phyloP scores from a whole-genome alignment of 2,888 invertebrate species.

The Scelioninae gen. 1 region DNA sequence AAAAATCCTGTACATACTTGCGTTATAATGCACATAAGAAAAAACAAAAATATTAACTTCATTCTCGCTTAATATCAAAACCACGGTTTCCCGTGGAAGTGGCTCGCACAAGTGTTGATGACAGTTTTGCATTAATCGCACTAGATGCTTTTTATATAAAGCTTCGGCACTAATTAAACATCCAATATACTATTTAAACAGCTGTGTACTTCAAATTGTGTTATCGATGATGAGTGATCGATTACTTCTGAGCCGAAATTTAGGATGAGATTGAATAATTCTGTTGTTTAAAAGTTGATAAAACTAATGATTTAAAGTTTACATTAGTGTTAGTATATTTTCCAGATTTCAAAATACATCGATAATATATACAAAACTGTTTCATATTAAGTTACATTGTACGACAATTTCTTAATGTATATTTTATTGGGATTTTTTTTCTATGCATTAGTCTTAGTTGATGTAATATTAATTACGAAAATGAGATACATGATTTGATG shows the following conservation, averaged over 20 bases:
- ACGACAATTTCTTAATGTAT: too few species aligned
- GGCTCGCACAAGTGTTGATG: not conserved
- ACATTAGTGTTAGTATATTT: not conserved
- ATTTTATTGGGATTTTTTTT: not conserved
- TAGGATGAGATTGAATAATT: constrained; percentile 6
- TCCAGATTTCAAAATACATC: too few species aligned
- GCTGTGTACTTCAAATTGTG: constrained; percentile 18
- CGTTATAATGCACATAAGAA: constrained; percentile 13
- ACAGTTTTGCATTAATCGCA: constrained; percentile 39
- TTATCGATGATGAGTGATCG: constrained; percentile 16
- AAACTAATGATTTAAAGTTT: constrained; percentile 2
- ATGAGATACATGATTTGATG: constrained; percentile 13
- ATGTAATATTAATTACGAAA: not conserved
- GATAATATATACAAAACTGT: too few species aligned
- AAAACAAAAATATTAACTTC: constrained; percentile 13
- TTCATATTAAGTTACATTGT: not conserved
- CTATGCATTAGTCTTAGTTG: not conserved
- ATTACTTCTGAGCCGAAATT: constrained; percentile 6
- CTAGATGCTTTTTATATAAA: constrained; percentile 39
- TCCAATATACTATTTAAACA: constrained; percentile 28
- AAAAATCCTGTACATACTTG: constrained; percentile 19
- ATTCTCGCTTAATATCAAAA: constrained; percentile 11
- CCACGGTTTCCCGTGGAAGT: not conserved
- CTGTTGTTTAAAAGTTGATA: constrained; percentile 9
- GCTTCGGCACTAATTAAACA: constrained; percentile 15